Conservation (phyloP, 2,797 vertebrate species). For the Gymnothorax javanicus region DNA sequence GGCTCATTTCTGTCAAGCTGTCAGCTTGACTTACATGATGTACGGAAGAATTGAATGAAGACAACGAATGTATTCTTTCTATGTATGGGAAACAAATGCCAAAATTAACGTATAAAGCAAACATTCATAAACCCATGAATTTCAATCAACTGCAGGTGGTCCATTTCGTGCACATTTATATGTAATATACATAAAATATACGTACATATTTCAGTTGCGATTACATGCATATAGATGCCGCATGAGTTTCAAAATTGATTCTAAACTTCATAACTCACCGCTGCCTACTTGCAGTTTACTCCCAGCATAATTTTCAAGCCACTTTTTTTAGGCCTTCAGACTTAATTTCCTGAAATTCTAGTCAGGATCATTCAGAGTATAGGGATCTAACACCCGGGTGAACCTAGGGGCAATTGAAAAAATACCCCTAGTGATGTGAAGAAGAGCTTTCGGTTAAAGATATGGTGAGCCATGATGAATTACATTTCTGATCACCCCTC, state of each 20-base stretch:
- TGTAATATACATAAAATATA: background rate
- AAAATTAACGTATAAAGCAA: background rate
- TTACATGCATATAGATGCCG: background rate
- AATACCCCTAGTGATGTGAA: background rate
- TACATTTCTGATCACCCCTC: background rate
- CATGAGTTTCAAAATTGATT: background rate
- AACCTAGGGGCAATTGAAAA: background rate
- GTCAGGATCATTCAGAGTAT: background rate
- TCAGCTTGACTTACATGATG: background rate
- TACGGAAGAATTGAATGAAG: background rate
- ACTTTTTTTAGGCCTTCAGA: background rate
- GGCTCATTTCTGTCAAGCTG: background rate
- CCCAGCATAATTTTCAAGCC: background rate
- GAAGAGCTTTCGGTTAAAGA: background rate
- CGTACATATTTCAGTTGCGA: background rate
- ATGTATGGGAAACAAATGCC: background rate
- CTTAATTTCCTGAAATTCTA: background rate
- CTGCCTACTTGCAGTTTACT: background rate
- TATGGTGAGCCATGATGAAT: slow-evolving; percentile 16
- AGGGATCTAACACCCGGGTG: background rate
- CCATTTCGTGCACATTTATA: background rate
- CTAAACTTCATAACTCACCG: background rate
- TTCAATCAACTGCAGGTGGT: background rate
- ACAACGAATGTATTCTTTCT: background rate
- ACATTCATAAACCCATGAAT: background rate